Evolutionary conservation across 2,113 vertebrate species (phyloP).

Genomic region (Corvus hawaiiensis): DNA sequence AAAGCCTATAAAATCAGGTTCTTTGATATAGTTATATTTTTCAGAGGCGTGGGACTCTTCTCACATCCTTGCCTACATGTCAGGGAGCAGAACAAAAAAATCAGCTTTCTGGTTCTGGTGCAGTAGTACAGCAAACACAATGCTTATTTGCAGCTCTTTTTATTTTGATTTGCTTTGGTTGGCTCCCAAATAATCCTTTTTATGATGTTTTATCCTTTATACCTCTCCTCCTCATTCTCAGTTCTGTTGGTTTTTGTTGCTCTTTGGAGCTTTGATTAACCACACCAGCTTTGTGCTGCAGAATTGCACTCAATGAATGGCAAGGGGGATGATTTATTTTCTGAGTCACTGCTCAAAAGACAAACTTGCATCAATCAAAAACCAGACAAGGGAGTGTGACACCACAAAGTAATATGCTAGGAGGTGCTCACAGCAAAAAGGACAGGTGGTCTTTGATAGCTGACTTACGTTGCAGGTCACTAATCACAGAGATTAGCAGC

Average conservation of each 20-base stretch:
- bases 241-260: constrained; percentile 35
- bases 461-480: constrained; percentile 57
- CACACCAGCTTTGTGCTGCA: constrained; percentile 2
- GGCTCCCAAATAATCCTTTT: constrained; percentile 40
- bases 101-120: neutral
- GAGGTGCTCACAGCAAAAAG: constrained; percentile 25
- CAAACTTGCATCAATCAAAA: constrained; percentile 65
- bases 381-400: constrained; percentile 42
- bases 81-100: neutral
- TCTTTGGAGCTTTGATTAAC: constrained; percentile 60
- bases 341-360: constrained; percentile 56
- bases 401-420: constrained; percentile 20
- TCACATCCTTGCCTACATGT: neutral
- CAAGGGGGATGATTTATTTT: constrained; percentile 59
- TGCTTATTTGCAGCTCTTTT: constrained; percentile 21
- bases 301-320: constrained; percentile 41
- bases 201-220: constrained; percentile 42
- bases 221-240: neutral
- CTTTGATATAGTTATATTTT: neutral
- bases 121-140: neutral
- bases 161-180: neutral
- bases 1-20: neutral
- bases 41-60: neutral
- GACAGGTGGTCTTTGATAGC: constrained; percentile 62
- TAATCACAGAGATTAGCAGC: constrained; percentile 64